Percentiles rank a stretch among this genome's conserved stretches.
Evolutionary conservation across 2,113 vertebrate species (phyloP).

Genomic region (Pterocles burchelli): DNA sequence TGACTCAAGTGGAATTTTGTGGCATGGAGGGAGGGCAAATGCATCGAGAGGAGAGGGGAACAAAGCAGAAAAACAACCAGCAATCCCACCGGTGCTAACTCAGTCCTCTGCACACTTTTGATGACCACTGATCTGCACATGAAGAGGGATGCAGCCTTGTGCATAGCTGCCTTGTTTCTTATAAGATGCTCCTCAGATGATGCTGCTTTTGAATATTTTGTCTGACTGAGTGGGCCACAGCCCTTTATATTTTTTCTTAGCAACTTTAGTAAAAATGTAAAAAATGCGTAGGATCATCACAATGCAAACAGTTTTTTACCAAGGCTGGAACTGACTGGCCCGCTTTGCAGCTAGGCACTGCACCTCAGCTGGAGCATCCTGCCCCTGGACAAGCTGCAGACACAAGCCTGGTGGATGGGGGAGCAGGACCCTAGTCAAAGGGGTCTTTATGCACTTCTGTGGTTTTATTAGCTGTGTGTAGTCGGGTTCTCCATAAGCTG

Average conservation of each 20-base stretch:
- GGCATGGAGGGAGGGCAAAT: background rate
- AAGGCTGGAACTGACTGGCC: background rate
- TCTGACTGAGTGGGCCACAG: background rate
- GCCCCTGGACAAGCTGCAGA: background rate
- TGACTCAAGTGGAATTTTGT: background rate
- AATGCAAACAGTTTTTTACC: background rate
- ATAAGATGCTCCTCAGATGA: background rate
- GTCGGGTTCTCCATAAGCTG: background rate
- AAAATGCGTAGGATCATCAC: background rate
- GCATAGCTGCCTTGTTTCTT: background rate
- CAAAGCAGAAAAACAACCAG: background rate
- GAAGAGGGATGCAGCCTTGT: background rate
- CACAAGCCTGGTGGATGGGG: accelerated
- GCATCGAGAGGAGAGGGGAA: background rate
- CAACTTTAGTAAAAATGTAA: background rate
- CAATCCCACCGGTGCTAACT: accelerated
- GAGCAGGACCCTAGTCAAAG: background rate
- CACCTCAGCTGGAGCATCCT: background rate
- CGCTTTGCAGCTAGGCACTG: background rate
- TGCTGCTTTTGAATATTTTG: background rate
- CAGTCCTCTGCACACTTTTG: background rate
- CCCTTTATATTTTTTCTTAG: background rate
- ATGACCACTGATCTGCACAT: background rate
- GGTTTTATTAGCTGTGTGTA: accelerated
- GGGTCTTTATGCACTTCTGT: background rate